A percentile compares a stretch with the other conserved stretches of the same genome.
These are phyloP conservation scores for Cryptotermes secundus DNA, from an alignment of 1,140 invertebrate species.

Conservation along the genomic window DNA sequence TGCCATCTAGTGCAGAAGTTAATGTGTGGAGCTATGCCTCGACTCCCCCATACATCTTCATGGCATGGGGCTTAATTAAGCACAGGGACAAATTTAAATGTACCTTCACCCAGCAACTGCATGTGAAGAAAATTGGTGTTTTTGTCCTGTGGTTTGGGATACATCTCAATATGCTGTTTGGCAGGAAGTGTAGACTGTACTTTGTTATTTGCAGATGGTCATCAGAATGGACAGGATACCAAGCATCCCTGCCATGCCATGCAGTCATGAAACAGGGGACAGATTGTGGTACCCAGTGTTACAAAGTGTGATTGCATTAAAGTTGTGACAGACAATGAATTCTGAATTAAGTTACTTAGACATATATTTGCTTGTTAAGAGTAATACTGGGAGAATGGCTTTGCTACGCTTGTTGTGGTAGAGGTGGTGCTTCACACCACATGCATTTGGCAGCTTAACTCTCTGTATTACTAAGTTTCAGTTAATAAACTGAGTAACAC, in stretches of 20 bases:
- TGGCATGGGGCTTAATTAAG: no score
- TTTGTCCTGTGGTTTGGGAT: no score
- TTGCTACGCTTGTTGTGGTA: not conserved
- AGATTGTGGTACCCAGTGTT: not conserved
- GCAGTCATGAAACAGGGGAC: not conserved
- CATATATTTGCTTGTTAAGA: not conserved
- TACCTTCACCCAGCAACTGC: no score
- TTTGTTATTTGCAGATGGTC: not conserved
- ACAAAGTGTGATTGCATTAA: not conserved
- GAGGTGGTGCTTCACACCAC: not conserved
- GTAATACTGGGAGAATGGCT: not conserved
- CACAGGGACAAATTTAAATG: no score
- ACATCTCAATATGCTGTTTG: no score
- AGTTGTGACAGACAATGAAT: conserved; percentile 4
- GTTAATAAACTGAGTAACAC: conserved; percentile 9
- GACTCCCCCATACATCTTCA: no score
- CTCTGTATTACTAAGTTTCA: conserved; percentile 9
- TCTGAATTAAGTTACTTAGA: not conserved
- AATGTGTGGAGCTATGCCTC: no score
- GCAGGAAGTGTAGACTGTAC: no score
- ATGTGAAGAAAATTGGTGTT: no score
- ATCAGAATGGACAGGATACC: not conserved
- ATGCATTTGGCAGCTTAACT: conserved; percentile 2
- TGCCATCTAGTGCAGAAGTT: no score
- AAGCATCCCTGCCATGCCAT: not conserved